Evolutionary conservation across 2,888 invertebrate genomes (phyloP).

Genomic region (Ferrisia virgata): DNA sequence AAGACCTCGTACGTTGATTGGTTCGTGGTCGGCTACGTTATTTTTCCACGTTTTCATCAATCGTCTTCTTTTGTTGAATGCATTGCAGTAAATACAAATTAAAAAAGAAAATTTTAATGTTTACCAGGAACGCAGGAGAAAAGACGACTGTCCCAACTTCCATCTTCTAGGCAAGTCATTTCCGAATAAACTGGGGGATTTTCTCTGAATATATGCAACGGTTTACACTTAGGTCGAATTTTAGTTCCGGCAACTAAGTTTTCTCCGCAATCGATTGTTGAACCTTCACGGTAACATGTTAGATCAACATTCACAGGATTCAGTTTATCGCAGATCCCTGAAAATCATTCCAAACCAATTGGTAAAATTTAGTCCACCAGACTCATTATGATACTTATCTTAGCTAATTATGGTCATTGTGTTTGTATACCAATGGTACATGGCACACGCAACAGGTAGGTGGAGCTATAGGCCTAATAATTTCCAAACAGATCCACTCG

Average conservation of each 20-base stretch:
- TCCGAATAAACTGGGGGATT: not conserved
- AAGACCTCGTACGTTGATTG: no score
- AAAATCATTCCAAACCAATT: not conserved
- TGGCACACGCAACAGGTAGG: no score
- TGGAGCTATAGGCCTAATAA: no score
- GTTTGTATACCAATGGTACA: no score
- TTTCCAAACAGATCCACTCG: no score
- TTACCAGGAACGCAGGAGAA: conserved; percentile 40
- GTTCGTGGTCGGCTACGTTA: no score
- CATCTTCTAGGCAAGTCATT: conserved; percentile 33
- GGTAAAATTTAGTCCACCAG: not conserved
- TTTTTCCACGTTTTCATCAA: no score
- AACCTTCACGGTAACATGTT: not conserved
- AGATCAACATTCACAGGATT: conserved; percentile 6
- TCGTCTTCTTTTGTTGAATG: no score
- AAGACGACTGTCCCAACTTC: conserved; percentile 27
- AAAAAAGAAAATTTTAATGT: not conserved
- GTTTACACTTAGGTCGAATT: conserved; percentile 27
- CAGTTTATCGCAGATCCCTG: conserved; percentile 30
- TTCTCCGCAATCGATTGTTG: not conserved
- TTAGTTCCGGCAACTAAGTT: not conserved
- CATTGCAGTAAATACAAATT: not conserved
- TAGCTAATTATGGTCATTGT: no score
- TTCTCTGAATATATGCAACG: not conserved
- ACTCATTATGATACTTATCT: no score